These are phyloP conservation scores for Drepanosiphum platanoidis DNA, from an alignment of 2,888 invertebrate genomes.

Conservation along the genomic window DNA sequence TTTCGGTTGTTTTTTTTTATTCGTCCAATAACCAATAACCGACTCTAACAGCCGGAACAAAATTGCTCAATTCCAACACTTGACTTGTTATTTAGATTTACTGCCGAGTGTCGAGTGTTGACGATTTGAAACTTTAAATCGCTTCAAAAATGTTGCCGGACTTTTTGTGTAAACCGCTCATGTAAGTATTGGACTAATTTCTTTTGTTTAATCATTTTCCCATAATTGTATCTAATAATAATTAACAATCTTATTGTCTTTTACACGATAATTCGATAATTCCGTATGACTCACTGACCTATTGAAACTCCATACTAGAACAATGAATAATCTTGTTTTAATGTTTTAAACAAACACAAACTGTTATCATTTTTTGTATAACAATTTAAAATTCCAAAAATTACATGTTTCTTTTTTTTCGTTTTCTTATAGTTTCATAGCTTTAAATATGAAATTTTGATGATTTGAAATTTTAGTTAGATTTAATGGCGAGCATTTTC, in stretches of 20 bases:
- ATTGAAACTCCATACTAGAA: too few species aligned
- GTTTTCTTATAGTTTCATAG: too few species aligned
- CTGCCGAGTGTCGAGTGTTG: background rate
- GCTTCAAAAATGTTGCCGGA: conserved; percentile 43
- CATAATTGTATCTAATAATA: background rate
- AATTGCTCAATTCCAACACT: background rate
- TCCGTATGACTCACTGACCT: too few species aligned
- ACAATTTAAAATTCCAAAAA: too few species aligned
- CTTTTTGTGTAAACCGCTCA: conserved; percentile 42
- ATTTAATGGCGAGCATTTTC: too few species aligned
- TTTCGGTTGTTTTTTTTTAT: background rate
- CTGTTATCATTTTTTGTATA: background rate
- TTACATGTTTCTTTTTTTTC: too few species aligned
- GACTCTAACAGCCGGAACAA: background rate
- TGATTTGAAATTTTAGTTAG: too few species aligned
- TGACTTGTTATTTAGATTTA: background rate
- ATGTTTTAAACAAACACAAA: too few species aligned
- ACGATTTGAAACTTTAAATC: background rate
- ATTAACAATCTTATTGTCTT: too few species aligned
- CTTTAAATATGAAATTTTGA: too few species aligned
- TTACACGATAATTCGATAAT: too few species aligned
- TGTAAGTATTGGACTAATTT: conserved; percentile 22
- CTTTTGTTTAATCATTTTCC: background rate
- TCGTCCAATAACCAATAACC: background rate
- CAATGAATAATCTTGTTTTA: too few species aligned